Conservation (phyloP, 2,888 invertebrate genomes). For the Spatulosminthurus flaviceps region DNA sequence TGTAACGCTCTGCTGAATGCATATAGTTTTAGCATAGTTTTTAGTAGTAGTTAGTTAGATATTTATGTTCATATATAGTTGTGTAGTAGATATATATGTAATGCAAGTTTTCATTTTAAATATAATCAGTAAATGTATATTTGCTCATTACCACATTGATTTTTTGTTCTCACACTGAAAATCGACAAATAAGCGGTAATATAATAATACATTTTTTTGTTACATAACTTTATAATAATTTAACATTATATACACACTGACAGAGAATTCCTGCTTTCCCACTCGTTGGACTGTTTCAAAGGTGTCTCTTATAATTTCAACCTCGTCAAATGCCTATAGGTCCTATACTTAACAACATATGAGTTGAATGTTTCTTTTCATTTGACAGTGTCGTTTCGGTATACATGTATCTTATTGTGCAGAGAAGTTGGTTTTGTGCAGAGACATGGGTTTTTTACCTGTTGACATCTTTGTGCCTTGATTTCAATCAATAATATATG, state of each 20-base stretch:
- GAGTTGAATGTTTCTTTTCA: too few relatives aligned
- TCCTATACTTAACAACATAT: too few relatives aligned
- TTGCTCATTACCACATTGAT: not conserved
- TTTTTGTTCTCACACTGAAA: not conserved
- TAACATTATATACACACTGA: not conserved
- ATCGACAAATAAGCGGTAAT: not conserved
- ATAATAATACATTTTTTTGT: not conserved
- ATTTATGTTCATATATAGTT: constrained; percentile 15
- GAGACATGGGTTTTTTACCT: too few relatives aligned
- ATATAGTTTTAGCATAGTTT: not conserved
- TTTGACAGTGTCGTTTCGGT: too few relatives aligned
- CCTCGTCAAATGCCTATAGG: not conserved
- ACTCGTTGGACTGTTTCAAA: constrained; percentile 14
- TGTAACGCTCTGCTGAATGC: too few relatives aligned
- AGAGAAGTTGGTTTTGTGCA: too few relatives aligned
- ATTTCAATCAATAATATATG: too few relatives aligned
- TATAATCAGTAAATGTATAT: not conserved
- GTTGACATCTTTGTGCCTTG: too few relatives aligned
- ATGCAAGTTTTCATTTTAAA: not conserved
- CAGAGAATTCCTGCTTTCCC: constrained; percentile 13
- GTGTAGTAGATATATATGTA: not conserved
- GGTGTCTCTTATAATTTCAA: not conserved
- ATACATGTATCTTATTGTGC: too few relatives aligned
- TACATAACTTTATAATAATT: constrained; percentile 3
- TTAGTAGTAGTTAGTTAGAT: not conserved